phyloP scores from a whole-genome alignment of 2,113 vertebrate genomes.

The Scartelaos histophorus region DNA sequence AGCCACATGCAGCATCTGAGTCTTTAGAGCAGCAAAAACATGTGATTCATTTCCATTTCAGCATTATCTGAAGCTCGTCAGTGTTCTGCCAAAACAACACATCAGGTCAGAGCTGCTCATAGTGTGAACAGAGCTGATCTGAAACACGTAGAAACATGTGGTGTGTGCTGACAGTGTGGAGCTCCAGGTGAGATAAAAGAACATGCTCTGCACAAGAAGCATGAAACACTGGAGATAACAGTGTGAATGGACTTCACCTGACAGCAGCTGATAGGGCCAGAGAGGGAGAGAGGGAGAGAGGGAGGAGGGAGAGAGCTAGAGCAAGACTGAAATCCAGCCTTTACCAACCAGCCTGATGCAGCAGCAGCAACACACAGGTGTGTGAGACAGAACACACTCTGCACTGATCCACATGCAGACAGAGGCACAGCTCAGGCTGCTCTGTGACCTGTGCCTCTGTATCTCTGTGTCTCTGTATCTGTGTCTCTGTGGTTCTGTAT shows the following conservation, averaged over 20 bases:
- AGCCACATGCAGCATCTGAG: slow-evolving; percentile 50
- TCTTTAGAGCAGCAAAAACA: slow-evolving; percentile 42
- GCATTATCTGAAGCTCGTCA: slow-evolving; percentile 60
- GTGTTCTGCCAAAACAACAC: slow-evolving; percentile 15
- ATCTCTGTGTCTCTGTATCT: no score
- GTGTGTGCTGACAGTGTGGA: slow-evolving; percentile 13
- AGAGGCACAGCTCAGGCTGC: no score
- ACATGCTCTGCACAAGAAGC: slow-evolving; percentile 27
- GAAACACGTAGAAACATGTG: slow-evolving; percentile 43
- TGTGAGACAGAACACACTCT: no score
- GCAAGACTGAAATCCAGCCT: slow-evolving; percentile 51
- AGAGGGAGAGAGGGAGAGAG: background rate
- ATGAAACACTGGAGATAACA: slow-evolving; percentile 57
- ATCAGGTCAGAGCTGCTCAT: slow-evolving; percentile 47
- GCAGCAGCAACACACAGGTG: no score
- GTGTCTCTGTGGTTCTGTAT: no score
- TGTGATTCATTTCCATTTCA: slow-evolving; percentile 52
- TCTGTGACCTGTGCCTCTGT: no score
- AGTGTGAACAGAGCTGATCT: slow-evolving; percentile 43
- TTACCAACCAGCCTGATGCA: background rate
- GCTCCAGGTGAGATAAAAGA: background rate
- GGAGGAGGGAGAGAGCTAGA: no score
- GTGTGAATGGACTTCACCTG: slow-evolving; percentile 46
- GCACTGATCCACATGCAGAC: no score
- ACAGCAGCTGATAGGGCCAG: slow-evolving; percentile 54